These are phyloP conservation scores for Hartigia nigra DNA, from an alignment of 2,888 invertebrate genomes.

Conservation along the genomic window DNA sequence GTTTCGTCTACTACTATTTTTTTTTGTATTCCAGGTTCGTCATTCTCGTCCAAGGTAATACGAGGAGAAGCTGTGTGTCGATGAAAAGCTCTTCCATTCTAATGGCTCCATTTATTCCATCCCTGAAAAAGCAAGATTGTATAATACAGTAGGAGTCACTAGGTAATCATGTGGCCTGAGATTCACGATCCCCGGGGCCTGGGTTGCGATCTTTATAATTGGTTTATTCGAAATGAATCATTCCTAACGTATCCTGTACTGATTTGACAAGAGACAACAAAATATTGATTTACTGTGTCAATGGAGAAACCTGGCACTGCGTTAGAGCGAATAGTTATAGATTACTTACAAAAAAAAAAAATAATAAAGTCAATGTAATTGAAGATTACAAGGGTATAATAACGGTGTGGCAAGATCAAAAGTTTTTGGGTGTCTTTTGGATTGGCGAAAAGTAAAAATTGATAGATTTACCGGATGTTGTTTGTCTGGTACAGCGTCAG, in stretches of 20 bases:
- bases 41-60: constrained; percentile 40
- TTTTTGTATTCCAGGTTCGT: constrained; percentile 43
- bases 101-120: constrained; percentile 70
- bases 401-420: no score
- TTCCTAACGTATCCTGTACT: not conserved
- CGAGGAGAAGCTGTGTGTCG: constrained; percentile 33
- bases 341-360: no score
- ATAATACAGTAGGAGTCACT: not conserved
- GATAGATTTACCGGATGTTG: constrained; percentile 56
- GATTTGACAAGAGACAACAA: not conserved
- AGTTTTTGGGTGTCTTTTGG: no score
- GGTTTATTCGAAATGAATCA: not conserved
- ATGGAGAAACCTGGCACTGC: not conserved
- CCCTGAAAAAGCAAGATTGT: constrained; percentile 63
- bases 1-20: constrained; percentile 44
- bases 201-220: no score
- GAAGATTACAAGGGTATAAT: no score
- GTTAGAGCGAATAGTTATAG: not conserved
- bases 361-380: no score
- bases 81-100: constrained; percentile 34
- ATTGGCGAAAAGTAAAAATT: not conserved
- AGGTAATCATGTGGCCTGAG: not conserved
- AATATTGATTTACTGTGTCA: not conserved
- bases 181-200: not conserved
- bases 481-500: constrained; percentile 60